Conservation (phyloP, 2,797 vertebrate genomes). For the Chaenodraco wilsoni region DNA sequence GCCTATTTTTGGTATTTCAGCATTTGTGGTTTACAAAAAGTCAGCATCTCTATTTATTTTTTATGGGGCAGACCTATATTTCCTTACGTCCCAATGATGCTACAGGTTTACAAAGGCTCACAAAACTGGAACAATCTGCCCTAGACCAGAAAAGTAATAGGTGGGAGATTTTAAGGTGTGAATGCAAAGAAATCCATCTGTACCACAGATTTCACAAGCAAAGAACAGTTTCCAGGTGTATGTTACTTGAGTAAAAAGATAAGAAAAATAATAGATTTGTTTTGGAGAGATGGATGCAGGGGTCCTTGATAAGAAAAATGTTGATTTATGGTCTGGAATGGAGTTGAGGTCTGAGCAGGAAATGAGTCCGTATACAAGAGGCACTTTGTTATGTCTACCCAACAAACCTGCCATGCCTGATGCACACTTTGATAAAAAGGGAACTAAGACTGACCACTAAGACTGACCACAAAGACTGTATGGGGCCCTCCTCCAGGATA, state of each 20-base stretch:
- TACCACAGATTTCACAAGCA: not conserved
- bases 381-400: constrained; percentile 58
- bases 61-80: constrained; percentile 13
- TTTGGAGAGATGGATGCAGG: constrained; percentile 14
- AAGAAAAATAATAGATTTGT: constrained; percentile 21
- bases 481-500: not conserved
- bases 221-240: not conserved
- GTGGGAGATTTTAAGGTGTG: not conserved
- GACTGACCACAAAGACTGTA: not conserved
- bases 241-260: not conserved
- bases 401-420: constrained; percentile 45
- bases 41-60: not conserved
- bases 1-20: not conserved
- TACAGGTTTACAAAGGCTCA: not conserved
- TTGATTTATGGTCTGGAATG: constrained; percentile 34
- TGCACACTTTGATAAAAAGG: constrained; percentile 23
- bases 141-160: not conserved
- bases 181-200: not conserved
- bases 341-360: constrained; percentile 57
- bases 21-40: not conserved
- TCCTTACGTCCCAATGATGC: constrained; percentile 5
- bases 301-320: constrained; percentile 37
- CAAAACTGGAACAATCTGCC: not conserved
- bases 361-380: constrained; percentile 47
- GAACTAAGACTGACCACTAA: not conserved